phyloP scores from a whole-genome alignment of 2,888 invertebrate genomes.

The Apeira syringaria region DNA sequence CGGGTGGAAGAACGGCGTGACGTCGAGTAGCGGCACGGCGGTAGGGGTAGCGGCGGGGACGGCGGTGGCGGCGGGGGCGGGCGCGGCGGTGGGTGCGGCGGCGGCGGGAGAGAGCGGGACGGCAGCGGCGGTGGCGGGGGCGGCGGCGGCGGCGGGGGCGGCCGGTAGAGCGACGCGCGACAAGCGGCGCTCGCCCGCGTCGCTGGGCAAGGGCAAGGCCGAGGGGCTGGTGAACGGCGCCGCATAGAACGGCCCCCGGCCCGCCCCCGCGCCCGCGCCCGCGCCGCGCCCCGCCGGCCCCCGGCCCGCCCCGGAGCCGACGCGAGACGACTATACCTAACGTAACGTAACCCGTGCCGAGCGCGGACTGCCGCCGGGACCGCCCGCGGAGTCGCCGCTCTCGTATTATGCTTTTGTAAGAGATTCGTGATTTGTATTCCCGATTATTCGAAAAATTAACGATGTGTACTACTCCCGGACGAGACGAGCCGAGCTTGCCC shows the following conservation, averaged over 20 bases:
- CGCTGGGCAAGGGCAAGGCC: constrained; percentile 79
- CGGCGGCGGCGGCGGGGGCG: constrained; percentile 25
- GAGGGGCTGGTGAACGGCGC: constrained; percentile 88
- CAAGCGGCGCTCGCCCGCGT: constrained; percentile 55
- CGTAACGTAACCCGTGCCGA: constrained; percentile 40
- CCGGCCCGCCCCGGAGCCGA: constrained; percentile 17
- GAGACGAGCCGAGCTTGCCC: constrained; percentile 49
- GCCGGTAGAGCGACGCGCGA: constrained; percentile 20
- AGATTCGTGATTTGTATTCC: constrained; percentile 83
- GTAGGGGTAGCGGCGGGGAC: constrained; percentile 19
- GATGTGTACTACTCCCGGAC: constrained; percentile 76
- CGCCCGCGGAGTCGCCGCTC: constrained; percentile 34
- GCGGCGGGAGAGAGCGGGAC: constrained; percentile 35
- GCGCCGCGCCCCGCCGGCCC: constrained; percentile 17
- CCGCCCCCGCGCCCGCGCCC: constrained; percentile 17
- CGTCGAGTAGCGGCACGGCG: constrained; percentile 13
- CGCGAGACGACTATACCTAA: constrained; percentile 31
- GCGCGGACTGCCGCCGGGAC: constrained; percentile 24
- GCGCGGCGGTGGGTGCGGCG: constrained; percentile 29
- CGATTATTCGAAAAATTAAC: constrained; percentile 76
- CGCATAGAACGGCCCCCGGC: constrained; percentile 72
- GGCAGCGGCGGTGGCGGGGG: constrained; percentile 41
- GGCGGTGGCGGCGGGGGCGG: constrained; percentile 32
- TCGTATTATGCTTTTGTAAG: constrained; percentile 81
- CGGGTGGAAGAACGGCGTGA: constrained; percentile 34